A percentile compares a stretch with the other conserved stretches of the same genome.
These are phyloP conservation scores for Tridacna gigas DNA, from an alignment of 2,888 invertebrate species.

Conservation along the genomic window DNA sequence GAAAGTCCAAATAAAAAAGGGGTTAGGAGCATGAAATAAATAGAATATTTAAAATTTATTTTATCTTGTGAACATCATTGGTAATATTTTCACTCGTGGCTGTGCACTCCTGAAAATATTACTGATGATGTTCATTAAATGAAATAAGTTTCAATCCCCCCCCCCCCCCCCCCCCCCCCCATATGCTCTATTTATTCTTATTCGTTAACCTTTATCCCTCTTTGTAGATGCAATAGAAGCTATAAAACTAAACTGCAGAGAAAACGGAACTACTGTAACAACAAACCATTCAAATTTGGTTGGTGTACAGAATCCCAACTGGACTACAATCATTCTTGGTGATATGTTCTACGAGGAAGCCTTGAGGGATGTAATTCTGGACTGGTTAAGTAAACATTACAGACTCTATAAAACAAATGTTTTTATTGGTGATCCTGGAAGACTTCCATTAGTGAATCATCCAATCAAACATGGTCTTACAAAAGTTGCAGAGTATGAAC, in stretches of 20 bases:
- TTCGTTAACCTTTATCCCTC: slow-evolving; percentile 8
- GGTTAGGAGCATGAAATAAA: too few relatives aligned
- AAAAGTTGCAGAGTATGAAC: slow-evolving; percentile 65
- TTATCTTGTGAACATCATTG: too few relatives aligned
- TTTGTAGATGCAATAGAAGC: slow-evolving; percentile 80
- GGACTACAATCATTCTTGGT: slow-evolving; percentile 89
- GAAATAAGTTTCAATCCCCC: too few relatives aligned
- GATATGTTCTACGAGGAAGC: slow-evolving; percentile 89
- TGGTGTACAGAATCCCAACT: slow-evolving; percentile 75
- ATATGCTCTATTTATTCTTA: not conserved
- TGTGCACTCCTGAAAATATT: too few relatives aligned
- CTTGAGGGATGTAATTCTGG: slow-evolving; percentile 69
- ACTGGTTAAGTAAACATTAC: slow-evolving; percentile 66
- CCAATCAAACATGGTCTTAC: slow-evolving; percentile 66
- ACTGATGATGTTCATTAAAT: too few relatives aligned
- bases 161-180: too few relatives aligned
- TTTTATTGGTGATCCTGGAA: slow-evolving; percentile 81
- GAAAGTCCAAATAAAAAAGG: too few relatives aligned
- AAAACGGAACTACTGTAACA: slow-evolving; percentile 75
- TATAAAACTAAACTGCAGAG: slow-evolving; percentile 76
- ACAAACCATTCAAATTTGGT: slow-evolving; percentile 88
- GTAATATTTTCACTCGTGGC: too few relatives aligned
- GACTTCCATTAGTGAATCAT: slow-evolving; percentile 71
- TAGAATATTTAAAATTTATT: too few relatives aligned
- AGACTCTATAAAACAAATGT: slow-evolving; percentile 62